These are phyloP conservation scores for Nemurella pictetii DNA, from an alignment of 2,888 invertebrate species.

Conservation along the genomic window DNA sequence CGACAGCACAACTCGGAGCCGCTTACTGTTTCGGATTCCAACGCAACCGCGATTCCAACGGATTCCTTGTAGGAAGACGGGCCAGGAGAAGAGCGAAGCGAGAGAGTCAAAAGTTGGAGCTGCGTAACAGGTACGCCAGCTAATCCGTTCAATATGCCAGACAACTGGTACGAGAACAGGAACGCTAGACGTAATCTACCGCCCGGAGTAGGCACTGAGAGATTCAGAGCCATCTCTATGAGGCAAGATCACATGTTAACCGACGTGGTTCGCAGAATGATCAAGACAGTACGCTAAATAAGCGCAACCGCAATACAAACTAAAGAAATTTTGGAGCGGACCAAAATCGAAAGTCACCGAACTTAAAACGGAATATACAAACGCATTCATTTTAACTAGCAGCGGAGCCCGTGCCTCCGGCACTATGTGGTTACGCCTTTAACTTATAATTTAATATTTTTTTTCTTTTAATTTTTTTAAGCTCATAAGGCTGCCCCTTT, in stretches of 20 bases:
- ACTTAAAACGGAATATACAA: too few species aligned
- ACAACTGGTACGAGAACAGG: slow-evolving; percentile 40
- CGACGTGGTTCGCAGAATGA: background rate
- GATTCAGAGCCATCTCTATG: slow-evolving; percentile 28
- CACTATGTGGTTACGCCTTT: too few species aligned
- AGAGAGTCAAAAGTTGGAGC: slow-evolving; percentile 11
- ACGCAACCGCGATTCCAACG: too few species aligned
- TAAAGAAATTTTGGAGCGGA: slow-evolving; percentile 4
- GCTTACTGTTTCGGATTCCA: slow-evolving; percentile 44
- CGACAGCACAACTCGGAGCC: slow-evolving; percentile 44
- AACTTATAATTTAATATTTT: too few species aligned
- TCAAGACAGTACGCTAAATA: slow-evolving; percentile 21
- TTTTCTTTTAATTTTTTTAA: too few species aligned
- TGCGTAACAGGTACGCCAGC: slow-evolving; percentile 31
- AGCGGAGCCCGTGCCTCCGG: too few species aligned
- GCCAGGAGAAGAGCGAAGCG: slow-evolving; percentile 36
- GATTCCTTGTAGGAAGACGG: slow-evolving; percentile 46
- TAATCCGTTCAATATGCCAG: slow-evolving; percentile 39
- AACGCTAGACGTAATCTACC: slow-evolving; percentile 41
- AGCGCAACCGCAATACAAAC: slow-evolving; percentile 8
- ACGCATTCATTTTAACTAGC: too few species aligned
- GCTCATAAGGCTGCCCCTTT: too few species aligned
- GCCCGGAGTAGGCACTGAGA: slow-evolving; percentile 38
- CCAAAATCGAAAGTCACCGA: background rate
- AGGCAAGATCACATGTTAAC: slow-evolving; percentile 8